Percentiles rank a stretch among this genome's conserved stretches.
Conservation (phyloP, 2,797 vertebrate species). For the Propithecus perrieri region DNA sequence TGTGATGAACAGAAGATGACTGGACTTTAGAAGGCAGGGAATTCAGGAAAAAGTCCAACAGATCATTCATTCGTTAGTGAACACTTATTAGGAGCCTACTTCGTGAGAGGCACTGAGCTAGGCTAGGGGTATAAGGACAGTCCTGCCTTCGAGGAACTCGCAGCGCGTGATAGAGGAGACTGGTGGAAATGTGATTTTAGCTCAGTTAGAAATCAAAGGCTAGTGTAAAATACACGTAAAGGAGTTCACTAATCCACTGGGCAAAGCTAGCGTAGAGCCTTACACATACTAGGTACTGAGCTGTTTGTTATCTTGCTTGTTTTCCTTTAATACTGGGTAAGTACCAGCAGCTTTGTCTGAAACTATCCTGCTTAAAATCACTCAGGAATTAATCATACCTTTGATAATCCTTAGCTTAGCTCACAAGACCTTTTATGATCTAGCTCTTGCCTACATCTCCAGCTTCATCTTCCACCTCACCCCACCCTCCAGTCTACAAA, state of each 20-base stretch:
- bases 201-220: background rate
- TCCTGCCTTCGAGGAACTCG: background rate
- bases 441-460: background rate
- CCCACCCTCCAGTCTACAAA: background rate
- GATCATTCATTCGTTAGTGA: background rate
- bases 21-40: background rate
- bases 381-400: background rate
- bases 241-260: background rate
- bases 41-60: background rate
- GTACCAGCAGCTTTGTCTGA: background rate
- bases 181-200: background rate
- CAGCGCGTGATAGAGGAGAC: background rate
- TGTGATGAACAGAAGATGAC: background rate
- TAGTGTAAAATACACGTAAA: background rate
- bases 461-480: background rate
- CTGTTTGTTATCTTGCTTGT: background rate
- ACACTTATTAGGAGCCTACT: background rate
- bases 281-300: background rate
- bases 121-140: background rate
- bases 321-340: background rate
- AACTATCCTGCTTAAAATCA: background rate
- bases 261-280: background rate
- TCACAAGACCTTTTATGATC: background rate
- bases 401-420: background rate
- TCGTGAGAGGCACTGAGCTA: background rate